phyloP scores from a whole-genome alignment of 2,888 invertebrate genomes.

The Pycnomerus fuliginosus region DNA sequence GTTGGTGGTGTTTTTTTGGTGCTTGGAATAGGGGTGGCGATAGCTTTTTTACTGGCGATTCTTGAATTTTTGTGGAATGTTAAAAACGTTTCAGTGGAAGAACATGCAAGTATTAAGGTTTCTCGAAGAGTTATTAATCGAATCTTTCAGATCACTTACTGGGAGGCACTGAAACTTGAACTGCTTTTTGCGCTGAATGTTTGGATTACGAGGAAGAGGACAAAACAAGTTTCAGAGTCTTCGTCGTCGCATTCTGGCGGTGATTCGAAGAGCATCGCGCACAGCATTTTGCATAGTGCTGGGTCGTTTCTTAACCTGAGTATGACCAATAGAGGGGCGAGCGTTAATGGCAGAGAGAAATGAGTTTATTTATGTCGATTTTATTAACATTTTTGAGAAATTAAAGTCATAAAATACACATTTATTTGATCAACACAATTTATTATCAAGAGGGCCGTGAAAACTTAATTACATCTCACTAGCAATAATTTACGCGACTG shows the following conservation, averaged over 20 bases:
- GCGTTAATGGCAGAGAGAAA: too few relatives aligned
- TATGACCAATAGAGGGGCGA: too few relatives aligned
- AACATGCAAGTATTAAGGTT: constrained; percentile 61
- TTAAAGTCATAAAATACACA: too few relatives aligned
- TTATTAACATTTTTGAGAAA: too few relatives aligned
- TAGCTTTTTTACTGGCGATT: constrained; percentile 73
- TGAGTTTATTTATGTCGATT: too few relatives aligned
- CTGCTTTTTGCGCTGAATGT: constrained; percentile 71
- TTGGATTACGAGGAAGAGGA: constrained; percentile 72
- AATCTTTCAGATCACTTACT: constrained; percentile 62
- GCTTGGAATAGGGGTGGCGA: constrained; percentile 68
- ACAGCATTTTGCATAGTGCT: constrained; percentile 35
- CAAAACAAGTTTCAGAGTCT: constrained; percentile 35
- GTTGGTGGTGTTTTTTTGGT: constrained; percentile 92
- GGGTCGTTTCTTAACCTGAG: constrained; percentile 41
- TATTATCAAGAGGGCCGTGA: too few relatives aligned
- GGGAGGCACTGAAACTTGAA: constrained; percentile 69
- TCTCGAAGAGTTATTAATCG: background rate
- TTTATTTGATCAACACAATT: too few relatives aligned
- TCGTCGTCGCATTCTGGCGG: constrained; percentile 25
- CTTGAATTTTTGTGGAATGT: constrained; percentile 85
- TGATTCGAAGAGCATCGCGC: constrained; percentile 21
- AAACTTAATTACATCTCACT: too few relatives aligned
- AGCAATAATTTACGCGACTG: too few relatives aligned
- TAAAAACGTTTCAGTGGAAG: constrained; percentile 72